Percentiles rank a stretch among this genome's conserved stretches.
Conservation (phyloP, 2,113 vertebrate species). For the Haplochromis vanheusdeni region DNA sequence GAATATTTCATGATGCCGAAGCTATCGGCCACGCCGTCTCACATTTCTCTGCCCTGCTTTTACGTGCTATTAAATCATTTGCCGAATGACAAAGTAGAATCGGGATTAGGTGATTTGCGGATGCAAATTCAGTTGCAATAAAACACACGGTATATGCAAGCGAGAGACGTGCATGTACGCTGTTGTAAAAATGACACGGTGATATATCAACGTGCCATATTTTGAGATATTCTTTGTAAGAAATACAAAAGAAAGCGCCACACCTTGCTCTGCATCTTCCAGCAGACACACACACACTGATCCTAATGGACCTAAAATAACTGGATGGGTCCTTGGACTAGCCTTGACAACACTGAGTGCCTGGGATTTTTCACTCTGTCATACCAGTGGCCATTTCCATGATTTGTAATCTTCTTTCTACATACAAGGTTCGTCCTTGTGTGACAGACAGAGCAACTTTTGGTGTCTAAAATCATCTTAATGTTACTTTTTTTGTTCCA, state of each 20-base stretch:
- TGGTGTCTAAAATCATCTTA: not conserved
- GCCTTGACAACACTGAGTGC: conserved; percentile 2
- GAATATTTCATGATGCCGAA: conserved; percentile 49
- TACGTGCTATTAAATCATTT: conserved; percentile 36
- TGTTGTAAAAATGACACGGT: not conserved
- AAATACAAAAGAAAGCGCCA: not conserved
- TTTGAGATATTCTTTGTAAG: not conserved
- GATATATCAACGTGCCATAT: not conserved
- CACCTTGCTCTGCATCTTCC: not conserved
- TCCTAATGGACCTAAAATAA: not conserved
- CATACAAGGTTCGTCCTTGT: not conserved
- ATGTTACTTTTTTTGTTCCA: not conserved
- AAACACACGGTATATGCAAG: not conserved
- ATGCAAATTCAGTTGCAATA: conserved; percentile 6
- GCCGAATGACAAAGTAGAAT: not conserved
- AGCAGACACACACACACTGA: not conserved
- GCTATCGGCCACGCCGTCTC: not conserved
- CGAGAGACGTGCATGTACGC: not conserved
- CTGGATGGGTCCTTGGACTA: not conserved
- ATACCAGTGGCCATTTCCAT: not conserved
- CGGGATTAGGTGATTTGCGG: not conserved
- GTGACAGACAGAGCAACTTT: not conserved
- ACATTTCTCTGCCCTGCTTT: conserved; percentile 13
- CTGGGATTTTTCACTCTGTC: not conserved
- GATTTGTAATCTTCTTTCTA: not conserved